These are phyloP conservation scores for Macrotrachela quadricornifera DNA, from an alignment of 1,140 invertebrate species.

Conservation along the genomic window DNA sequence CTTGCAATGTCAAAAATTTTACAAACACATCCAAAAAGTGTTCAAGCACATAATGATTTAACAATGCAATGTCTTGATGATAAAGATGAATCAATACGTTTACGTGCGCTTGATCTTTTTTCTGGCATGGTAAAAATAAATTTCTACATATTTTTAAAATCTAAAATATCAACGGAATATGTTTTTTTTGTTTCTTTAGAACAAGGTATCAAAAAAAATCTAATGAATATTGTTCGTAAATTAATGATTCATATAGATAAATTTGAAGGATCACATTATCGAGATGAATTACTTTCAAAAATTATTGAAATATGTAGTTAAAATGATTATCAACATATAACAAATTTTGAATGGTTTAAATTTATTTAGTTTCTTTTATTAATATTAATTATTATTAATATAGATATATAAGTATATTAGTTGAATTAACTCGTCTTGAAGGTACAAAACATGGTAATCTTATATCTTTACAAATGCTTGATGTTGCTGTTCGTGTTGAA, in stretches of 20 bases:
- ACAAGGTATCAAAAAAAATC: conserved; percentile 98
- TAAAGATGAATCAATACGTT: conserved; percentile 91
- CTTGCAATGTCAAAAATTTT: conserved; percentile 96
- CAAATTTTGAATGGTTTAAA: conserved; percentile 99
- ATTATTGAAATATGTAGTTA: conserved; percentile 96
- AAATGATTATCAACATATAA: conserved; percentile 96
- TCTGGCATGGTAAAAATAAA: conserved; percentile 34
- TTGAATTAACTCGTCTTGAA: conserved; percentile 86
- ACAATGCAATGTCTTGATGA: conserved; percentile 93
- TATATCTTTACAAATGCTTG: conserved; percentile 76
- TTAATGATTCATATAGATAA: conserved; percentile 93
- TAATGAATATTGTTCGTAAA: conserved; percentile 98
- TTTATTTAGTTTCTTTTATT: too few relatives aligned
- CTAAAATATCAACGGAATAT: too few relatives aligned
- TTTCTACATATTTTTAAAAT: background rate
- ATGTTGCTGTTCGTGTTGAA: conserved; percentile 84
- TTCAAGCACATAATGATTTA: conserved; percentile 92
- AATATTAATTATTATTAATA: too few relatives aligned
- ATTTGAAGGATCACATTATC: conserved; percentile 66
- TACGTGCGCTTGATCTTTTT: conserved; percentile 42
- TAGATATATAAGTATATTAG: conserved; percentile 89
- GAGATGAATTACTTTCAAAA: conserved; percentile 84
- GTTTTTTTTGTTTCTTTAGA: conserved; percentile 3
- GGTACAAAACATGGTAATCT: conserved; percentile 75
- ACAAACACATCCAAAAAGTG: conserved; percentile 94